Conservation (phyloP, 2,888 invertebrate genomes). For the Heliconius charithonia region DNA sequence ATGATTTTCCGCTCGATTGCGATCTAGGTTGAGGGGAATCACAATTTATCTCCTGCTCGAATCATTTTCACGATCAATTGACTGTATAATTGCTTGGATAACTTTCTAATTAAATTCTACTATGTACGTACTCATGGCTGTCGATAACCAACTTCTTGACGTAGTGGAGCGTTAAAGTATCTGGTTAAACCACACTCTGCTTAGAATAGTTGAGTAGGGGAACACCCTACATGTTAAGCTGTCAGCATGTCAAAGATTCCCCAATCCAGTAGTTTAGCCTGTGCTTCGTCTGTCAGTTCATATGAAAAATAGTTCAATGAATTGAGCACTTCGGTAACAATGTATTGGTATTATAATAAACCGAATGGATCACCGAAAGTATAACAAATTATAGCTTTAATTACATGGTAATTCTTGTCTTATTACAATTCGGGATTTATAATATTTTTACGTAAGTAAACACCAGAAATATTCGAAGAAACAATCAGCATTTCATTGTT, state of each 20-base stretch:
- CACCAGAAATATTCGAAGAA: neutral
- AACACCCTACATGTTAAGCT: neutral
- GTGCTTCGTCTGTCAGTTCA: neutral
- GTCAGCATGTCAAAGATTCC: neutral
- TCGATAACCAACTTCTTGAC: neutral
- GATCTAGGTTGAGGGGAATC: slow-evolving; percentile 24
- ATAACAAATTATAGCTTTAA: too few relatives aligned
- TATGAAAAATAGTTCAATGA: neutral
- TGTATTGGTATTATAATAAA: too few relatives aligned
- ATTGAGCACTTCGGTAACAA: too few relatives aligned
- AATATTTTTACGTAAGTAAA: too few relatives aligned
- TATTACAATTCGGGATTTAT: too few relatives aligned
- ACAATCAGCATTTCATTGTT: neutral
- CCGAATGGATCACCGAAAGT: too few relatives aligned
- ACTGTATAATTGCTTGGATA: slow-evolving; percentile 40
- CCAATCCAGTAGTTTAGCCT: neutral
- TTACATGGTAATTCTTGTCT: too few relatives aligned
- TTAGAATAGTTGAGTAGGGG: too few relatives aligned
- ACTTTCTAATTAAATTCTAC: slow-evolving; percentile 40
- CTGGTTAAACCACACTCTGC: neutral
- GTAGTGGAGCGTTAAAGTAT: neutral
- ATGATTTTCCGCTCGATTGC: slow-evolving; percentile 19
- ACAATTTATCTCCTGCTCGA: slow-evolving; percentile 30
- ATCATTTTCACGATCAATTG: slow-evolving; percentile 40
- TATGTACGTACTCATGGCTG: slow-evolving; percentile 23